Conservation (phyloP, 1,140 invertebrate species). For the Megalopta genalis region DNA sequence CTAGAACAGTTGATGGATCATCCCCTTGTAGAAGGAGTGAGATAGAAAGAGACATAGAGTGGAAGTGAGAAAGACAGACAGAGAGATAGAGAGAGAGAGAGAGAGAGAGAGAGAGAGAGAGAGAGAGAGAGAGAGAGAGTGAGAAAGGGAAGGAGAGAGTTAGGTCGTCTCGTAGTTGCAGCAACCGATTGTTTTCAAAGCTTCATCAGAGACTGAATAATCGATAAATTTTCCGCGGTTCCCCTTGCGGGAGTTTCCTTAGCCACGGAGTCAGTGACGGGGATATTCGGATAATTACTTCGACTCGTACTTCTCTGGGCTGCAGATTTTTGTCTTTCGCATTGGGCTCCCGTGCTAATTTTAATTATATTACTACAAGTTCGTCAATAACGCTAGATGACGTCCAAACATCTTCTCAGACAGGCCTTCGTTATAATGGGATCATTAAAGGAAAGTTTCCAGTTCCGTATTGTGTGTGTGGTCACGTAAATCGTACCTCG, state of each 20-base stretch:
- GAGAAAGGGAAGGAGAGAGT: neutral
- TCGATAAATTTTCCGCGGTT: constrained; percentile 37
- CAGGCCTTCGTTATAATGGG: too few species aligned
- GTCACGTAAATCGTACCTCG: too few species aligned
- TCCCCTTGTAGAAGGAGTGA: constrained; percentile 10
- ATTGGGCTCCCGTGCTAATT: constrained; percentile 10
- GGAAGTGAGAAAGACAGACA: too few species aligned
- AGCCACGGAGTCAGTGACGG: neutral
- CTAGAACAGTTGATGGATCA: constrained; percentile 48
- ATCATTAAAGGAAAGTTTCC: neutral
- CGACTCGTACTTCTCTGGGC: neutral
- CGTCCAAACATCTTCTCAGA: neutral
- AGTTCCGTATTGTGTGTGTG: too few species aligned
- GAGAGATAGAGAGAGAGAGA: too few species aligned
- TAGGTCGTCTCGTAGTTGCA: neutral
- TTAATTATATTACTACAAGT: constrained; percentile 17
- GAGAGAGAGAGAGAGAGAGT: too few species aligned
- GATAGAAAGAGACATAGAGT: too few species aligned
- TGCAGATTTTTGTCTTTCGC: neutral
- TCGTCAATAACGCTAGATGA: neutral
- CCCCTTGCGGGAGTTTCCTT: neutral
- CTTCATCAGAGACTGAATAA: neutral
- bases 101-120: neutral
- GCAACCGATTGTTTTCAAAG: constrained; percentile 34
- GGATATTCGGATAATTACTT: constrained; percentile 22